Percentiles rank a stretch among this genome's conserved stretches.
Evolutionary conservation across 1,140 invertebrate species (phyloP).

Genomic region (Pseudomyrmex flavicornis): DNA sequence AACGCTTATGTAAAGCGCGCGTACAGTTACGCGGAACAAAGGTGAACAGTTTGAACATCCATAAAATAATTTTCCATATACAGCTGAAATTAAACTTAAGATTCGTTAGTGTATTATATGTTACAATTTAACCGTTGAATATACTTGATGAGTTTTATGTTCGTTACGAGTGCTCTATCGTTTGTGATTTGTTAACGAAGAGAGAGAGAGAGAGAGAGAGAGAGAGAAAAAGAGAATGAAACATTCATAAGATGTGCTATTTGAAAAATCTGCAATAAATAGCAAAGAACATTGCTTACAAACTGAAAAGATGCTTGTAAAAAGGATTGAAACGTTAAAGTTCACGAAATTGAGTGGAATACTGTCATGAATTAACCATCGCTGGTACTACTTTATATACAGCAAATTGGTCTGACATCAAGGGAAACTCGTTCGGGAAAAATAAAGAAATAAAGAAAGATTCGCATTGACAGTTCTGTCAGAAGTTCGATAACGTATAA

Average conservation of each 20-base stretch:
- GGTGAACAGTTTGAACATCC: constrained; percentile 15
- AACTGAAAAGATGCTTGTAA: constrained; percentile 20
- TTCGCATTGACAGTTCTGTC: not conserved
- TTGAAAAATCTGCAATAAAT: not conserved
- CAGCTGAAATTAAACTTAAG: constrained; percentile 1
- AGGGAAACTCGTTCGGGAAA: not conserved
- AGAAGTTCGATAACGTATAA: not conserved
- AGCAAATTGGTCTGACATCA: constrained; percentile 29
- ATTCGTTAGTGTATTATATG: too few relatives aligned
- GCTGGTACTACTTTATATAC: not conserved
- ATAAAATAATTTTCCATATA: constrained; percentile 10
- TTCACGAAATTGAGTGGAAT: constrained; percentile 48
- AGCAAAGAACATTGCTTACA: not conserved
- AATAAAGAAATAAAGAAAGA: not conserved
- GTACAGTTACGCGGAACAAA: constrained; percentile 33
- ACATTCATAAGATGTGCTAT: too few relatives aligned
- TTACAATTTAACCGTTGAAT: too few relatives aligned
- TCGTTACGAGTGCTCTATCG: not conserved
- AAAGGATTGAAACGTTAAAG: constrained; percentile 13
- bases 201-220: too few relatives aligned
- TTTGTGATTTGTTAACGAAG: not conserved
- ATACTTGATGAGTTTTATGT: too few relatives aligned
- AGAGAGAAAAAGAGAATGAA: too few relatives aligned
- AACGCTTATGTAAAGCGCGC: constrained; percentile 26
- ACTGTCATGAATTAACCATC: constrained; percentile 41